Evolutionary conservation across 2,113 vertebrate genomes (phyloP).

Genomic region (Perca schrenkii): DNA sequence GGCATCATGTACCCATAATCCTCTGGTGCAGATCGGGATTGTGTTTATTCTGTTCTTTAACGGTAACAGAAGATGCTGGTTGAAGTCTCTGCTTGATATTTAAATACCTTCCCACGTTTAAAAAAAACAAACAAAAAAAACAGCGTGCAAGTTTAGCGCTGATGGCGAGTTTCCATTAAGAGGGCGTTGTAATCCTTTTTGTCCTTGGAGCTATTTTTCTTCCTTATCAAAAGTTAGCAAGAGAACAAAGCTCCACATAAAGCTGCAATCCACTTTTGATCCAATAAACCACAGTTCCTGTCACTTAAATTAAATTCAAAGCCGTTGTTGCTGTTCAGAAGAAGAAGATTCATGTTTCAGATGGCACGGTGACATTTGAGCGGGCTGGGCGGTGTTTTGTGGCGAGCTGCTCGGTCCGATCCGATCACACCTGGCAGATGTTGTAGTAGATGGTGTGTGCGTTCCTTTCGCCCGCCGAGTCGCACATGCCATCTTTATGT

Average conservation of each 20-base stretch:
- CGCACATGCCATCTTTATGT: constrained; percentile 77
- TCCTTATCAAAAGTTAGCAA: not conserved
- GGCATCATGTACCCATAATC: constrained; percentile 29
- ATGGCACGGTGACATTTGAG: constrained; percentile 1
- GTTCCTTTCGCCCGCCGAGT: constrained; percentile 65
- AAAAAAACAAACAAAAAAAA: not conserved
- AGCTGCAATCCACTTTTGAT: not conserved
- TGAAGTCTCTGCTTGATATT: not conserved
- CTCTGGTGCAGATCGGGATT: constrained; percentile 22
- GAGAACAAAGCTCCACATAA: not conserved
- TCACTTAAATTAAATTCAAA: not conserved
- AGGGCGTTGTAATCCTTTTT: not conserved
- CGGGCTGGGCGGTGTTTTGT: not conserved
- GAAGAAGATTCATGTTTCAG: constrained; percentile 17
- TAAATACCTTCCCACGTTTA: not conserved
- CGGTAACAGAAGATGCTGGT: not conserved
- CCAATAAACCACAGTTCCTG: not conserved
- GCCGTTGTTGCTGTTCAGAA: not conserved
- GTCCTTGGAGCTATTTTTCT: not conserved
- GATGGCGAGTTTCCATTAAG: not conserved
- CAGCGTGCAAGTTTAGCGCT: no score
- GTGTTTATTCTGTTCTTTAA: not conserved
- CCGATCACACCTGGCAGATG: constrained; percentile 87
- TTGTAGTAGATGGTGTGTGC: constrained; percentile 86
- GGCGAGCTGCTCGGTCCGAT: not conserved